Base-by-base conservation (phyloP, 2,888 invertebrate species). In the Celastrina argiolus region DNA sequence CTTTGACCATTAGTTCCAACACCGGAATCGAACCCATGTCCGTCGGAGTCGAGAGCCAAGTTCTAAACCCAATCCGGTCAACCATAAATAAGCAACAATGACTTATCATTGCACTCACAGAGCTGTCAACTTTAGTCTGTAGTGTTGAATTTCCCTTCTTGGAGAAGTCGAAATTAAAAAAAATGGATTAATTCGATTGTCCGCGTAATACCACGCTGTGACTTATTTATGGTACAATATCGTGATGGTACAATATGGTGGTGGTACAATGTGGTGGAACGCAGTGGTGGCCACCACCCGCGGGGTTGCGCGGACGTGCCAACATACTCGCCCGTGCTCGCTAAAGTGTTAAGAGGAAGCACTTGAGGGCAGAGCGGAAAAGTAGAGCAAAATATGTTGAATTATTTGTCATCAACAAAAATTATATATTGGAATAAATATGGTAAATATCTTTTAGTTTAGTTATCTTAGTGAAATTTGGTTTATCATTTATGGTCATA, bases 271-370 rank as follows among this genome's bases (percentile, higher is more conserved):
- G 66, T 65, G 66, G 45, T 56, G 64, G 45, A 63, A 63, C 61
- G 80, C 70, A 79, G 78, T 74, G 76, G 77, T 72, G 74, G 72
- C 58, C 63, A 65, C 82, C 86, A 81, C 88, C 87, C 85, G 86
- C 76, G 77, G 87, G 61, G 86, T 71, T 68, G 71, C 74, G 83
- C 72, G 76, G 80, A 87, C 87, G 84, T 85, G 88, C 77, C 78
- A 87, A 88, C 88, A 87, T 77, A 68, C 74, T 70, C 75, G 77
- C 75, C 76, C 78, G 76, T 75, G 74, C 75, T 79, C 79, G 87
- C 85, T 78, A 83, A 84, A 83, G 75, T 69, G 69, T 76, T 81
- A 84, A 81, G 80, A 36, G 18, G 51, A 22, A 6, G 51, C 51
- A 26, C 22, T 8, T 12, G 1, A 26, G 1, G 0, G 18, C 39